A percentile compares a stretch with the other conserved stretches of the same genome.
Conservation (phyloP, 2,888 invertebrate genomes). For the Eupithecia subfuscata region DNA sequence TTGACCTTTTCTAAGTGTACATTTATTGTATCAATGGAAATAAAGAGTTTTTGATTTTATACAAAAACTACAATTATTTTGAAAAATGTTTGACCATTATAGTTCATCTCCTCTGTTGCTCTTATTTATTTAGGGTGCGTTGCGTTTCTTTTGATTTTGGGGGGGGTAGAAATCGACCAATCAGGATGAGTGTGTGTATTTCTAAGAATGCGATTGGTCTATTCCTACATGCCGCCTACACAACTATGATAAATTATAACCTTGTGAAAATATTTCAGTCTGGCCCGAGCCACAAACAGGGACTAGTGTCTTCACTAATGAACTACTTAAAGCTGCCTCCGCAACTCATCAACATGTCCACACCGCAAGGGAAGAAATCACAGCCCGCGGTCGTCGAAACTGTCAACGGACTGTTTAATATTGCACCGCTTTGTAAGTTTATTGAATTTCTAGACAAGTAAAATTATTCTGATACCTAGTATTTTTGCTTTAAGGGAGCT, state of each 20-base stretch:
- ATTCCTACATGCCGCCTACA: neutral
- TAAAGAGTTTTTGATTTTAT: too few species aligned
- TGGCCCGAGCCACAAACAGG: slow-evolving; percentile 87
- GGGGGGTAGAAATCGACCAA: too few species aligned
- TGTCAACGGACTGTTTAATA: slow-evolving; percentile 92
- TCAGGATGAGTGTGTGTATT: neutral
- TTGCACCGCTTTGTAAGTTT: slow-evolving; percentile 92
- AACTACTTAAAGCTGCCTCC: slow-evolving; percentile 84
- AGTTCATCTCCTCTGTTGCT: too few species aligned
- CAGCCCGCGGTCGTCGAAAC: slow-evolving; percentile 84
- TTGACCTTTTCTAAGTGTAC: too few species aligned
- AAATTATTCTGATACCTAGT: too few species aligned
- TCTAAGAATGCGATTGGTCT: neutral
- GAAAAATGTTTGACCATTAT: too few species aligned
- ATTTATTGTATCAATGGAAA: too few species aligned
- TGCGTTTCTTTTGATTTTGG: too few species aligned
- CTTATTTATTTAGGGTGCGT: too few species aligned
- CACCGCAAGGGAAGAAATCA: slow-evolving; percentile 77
- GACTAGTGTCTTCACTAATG: slow-evolving; percentile 87
- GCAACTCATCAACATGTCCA: slow-evolving; percentile 80
- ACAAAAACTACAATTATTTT: too few species aligned
- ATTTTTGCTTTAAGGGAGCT: too few species aligned
- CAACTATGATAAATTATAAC: neutral
- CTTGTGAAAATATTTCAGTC: slow-evolving; percentile 59
- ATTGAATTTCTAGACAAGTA: neutral